Percentiles rank a stretch among this genome's conserved stretches.
Conservation (phyloP, 35 echinoderm and acorn worm species). For the Heliocidaris erythrogramma region DNA sequence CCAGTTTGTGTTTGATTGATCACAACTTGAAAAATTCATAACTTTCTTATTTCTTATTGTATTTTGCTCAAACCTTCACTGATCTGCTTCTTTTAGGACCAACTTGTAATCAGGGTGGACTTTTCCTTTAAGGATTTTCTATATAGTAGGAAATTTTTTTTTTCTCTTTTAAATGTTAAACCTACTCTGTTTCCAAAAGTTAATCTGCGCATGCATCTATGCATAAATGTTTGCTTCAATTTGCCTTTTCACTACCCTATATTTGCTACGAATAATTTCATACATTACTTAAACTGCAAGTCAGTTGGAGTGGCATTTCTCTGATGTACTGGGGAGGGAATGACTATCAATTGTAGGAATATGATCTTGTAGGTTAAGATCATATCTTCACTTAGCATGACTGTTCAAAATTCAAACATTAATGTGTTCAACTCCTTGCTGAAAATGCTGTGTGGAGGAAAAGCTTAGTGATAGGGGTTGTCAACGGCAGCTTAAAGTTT, state of each 20-base stretch:
- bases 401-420: conserved; percentile 18
- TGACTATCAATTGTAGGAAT: background rate
- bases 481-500: background rate
- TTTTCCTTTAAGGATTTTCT: background rate
- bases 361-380: background rate
- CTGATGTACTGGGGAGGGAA: background rate
- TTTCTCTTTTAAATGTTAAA: background rate
- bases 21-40: no score
- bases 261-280: background rate
- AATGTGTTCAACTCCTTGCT: background rate
- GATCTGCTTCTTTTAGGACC: no score
- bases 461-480: background rate
- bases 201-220: background rate
- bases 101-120: no score
- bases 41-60: no score
- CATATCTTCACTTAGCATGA: background rate
- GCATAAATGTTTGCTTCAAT: background rate
- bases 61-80: no score
- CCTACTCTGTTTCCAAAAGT: background rate
- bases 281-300: background rate
- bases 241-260: background rate
- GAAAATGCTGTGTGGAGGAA: background rate
- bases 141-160: background rate
- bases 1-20: no score
- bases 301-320: background rate